phyloP scores from a whole-genome alignment of 1,140 invertebrate species.

The Sitodiplosis mosellana region DNA sequence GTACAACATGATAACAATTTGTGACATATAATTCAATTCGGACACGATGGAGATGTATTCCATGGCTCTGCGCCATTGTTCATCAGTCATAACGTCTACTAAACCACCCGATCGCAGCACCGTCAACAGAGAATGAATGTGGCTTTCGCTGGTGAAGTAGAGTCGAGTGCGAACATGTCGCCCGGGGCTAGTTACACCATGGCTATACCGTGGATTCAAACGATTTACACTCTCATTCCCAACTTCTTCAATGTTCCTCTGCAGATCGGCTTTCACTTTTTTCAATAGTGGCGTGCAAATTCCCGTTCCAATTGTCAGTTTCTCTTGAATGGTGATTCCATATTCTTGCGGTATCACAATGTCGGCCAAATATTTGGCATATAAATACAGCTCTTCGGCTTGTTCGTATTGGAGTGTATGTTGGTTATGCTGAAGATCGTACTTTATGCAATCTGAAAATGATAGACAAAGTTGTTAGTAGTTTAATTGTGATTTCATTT shows the following conservation, averaged over 20 bases:
- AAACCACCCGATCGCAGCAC: constrained; percentile 87
- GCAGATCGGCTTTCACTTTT: constrained; percentile 90
- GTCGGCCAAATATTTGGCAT: constrained; percentile 90
- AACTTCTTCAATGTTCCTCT: constrained; percentile 76
- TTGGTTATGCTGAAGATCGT: constrained; percentile 96
- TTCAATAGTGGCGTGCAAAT: constrained; percentile 92
- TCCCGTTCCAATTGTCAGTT: constrained; percentile 90
- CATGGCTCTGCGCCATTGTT: constrained; percentile 97
- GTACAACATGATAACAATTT: constrained; percentile 98
- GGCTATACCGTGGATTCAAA: constrained; percentile 91
- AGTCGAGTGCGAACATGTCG: constrained; percentile 90
- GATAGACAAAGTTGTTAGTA: too few relatives aligned
- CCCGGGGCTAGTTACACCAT: constrained; percentile 93
- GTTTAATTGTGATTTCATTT: too few relatives aligned
- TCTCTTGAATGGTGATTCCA: constrained; percentile 87
- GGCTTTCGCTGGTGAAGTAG: constrained; percentile 98
- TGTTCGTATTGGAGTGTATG: constrained; percentile 85
- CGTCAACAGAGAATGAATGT: constrained; percentile 94
- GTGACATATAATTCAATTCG: constrained; percentile 98
- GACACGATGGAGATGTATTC: constrained; percentile 94
- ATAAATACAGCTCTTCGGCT: constrained; percentile 87
- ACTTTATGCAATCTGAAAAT: constrained; percentile 97
- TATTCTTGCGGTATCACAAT: constrained; percentile 99
- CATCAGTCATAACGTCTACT: constrained; percentile 75
- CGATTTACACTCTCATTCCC: constrained; percentile 84